phyloP scores from a whole-genome alignment of 2,113 vertebrate genomes.

The Nestor notabilis region DNA sequence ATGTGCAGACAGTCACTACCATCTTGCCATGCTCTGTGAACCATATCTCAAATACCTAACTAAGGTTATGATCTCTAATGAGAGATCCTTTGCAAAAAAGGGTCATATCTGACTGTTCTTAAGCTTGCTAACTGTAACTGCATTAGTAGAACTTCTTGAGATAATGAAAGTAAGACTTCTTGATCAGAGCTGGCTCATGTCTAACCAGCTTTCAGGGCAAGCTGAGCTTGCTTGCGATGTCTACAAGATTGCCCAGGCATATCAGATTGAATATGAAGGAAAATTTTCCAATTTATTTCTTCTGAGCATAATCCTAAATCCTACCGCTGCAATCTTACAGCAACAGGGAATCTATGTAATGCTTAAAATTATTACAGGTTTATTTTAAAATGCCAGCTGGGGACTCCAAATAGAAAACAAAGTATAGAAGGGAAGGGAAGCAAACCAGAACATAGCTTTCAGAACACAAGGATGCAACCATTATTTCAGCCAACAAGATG shows the following conservation, averaged over 20 bases:
- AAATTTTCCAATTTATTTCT: not conserved
- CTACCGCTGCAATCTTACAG: not conserved
- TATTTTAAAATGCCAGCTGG: not conserved
- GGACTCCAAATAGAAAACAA: not conserved
- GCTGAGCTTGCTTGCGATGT: not conserved
- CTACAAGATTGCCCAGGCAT: not conserved
- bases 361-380: not conserved
- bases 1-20: too few relatives aligned
- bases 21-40: too few relatives aligned
- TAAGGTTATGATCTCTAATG: too few relatives aligned
- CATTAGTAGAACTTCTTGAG: not conserved
- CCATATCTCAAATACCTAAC: too few relatives aligned
- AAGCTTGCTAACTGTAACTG: not conserved
- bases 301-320: not conserved
- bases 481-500: not conserved
- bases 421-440: not conserved
- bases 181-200: not conserved
- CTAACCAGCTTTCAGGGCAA: not conserved
- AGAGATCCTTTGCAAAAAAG: not conserved
- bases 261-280: not conserved
- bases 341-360: not conserved
- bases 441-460: not conserved
- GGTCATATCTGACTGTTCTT: not conserved
- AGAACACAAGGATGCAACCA: not conserved
- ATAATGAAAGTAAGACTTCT: not conserved